Evolutionary conservation across 2,113 vertebrate species (phyloP).

Genomic region (Elephantulus edwardii): DNA sequence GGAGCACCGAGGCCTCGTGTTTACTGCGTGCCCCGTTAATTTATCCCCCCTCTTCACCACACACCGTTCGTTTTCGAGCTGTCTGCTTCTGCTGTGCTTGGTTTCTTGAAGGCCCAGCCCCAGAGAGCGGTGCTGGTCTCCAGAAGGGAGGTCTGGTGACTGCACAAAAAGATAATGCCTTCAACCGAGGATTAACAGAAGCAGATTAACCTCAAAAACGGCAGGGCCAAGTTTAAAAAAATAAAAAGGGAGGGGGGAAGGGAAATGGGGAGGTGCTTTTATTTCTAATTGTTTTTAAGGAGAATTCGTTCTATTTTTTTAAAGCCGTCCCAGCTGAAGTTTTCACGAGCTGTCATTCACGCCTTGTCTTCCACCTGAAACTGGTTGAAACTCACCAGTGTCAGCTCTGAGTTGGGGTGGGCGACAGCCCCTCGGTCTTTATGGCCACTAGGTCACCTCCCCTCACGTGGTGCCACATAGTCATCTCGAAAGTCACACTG

Average conservation of each 20-base stretch:
- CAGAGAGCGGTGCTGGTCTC: neutral
- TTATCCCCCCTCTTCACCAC: constrained; percentile 27
- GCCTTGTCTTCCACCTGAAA: constrained; percentile 73
- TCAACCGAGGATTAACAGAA: constrained; percentile 20
- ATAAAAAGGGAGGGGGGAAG: constrained; percentile 38
- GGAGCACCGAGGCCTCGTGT: neutral
- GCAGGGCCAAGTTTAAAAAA: constrained; percentile 57
- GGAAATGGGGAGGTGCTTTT: constrained; percentile 52
- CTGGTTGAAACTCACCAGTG: constrained; percentile 18
- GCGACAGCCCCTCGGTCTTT: neutral
- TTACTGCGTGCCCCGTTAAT: constrained; percentile 20
- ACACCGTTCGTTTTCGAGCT: neutral
- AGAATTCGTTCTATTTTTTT: constrained; percentile 55
- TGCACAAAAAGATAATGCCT: neutral
- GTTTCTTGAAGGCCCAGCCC: neutral
- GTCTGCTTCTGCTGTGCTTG: constrained; percentile 24
- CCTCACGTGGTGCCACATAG: constrained; percentile 49
- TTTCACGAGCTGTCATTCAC: constrained; percentile 70
- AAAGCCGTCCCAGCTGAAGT: neutral
- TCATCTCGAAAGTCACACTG: constrained; percentile 60
- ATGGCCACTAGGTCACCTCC: neutral
- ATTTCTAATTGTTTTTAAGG: constrained; percentile 73
- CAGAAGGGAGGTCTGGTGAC: neutral
- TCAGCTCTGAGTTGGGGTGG: neutral
- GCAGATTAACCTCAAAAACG: constrained; percentile 53